A percentile compares a stretch with the other conserved stretches of the same genome.
phyloP scores from a whole-genome alignment of 2,888 invertebrate genomes.

The Tetranychus truncatus region DNA sequence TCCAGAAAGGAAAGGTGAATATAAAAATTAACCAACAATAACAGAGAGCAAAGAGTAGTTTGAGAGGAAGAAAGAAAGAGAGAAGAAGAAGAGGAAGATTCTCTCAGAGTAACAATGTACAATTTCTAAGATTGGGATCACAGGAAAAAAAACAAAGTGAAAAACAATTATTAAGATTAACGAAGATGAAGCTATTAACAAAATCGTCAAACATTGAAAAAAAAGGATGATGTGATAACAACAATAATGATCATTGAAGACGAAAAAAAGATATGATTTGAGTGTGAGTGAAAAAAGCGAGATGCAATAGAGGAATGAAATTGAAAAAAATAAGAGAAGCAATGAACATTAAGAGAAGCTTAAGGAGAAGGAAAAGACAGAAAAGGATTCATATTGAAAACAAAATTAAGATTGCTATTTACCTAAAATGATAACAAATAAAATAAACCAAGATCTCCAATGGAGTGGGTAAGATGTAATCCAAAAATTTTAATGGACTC shows the following conservation, averaged over 20 bases:
- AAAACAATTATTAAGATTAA: no score
- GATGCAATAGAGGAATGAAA: neutral
- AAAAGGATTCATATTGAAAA: neutral
- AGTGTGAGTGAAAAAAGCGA: neutral
- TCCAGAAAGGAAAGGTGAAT: neutral
- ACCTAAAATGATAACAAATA: neutral
- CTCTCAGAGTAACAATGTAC: neutral
- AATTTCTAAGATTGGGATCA: neutral
- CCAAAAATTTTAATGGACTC: no score
- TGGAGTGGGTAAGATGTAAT: no score
- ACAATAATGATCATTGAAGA: no score
- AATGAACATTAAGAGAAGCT: neutral
- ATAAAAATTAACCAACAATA: neutral
- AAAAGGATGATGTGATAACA: no score
- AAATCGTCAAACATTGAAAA: no score
- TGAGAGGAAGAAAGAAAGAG: slow-evolving; percentile 1
- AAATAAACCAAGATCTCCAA: neutral
- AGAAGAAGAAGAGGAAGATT: neutral
- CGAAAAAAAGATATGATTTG: neutral
- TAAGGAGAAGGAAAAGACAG: neutral
- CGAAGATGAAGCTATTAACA: no score
- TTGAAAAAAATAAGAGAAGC: neutral
- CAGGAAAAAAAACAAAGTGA: no score
- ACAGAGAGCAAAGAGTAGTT: neutral
- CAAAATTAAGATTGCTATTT: neutral